Base-by-base conservation (phyloP, 2,113 vertebrate species). In the Gorsachius goisagi region DNA sequence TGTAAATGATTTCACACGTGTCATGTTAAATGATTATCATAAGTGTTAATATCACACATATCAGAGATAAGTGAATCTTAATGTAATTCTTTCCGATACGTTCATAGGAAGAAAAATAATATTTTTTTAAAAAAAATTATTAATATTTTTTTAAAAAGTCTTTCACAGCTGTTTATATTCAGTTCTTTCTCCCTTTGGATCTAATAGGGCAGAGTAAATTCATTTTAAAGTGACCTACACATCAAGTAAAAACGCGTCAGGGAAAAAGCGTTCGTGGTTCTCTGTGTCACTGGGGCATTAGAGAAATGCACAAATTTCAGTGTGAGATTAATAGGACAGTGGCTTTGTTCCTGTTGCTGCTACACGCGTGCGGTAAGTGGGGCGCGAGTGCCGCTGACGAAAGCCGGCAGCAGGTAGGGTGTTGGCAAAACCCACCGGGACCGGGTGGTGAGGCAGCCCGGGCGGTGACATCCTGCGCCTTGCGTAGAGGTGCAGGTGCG, bases 281-380 rank as follows among this genome's bases (percentile, higher is more conserved):
- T 93, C 7, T 30, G 28, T 90, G 41, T 67, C 63, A 56, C 60
- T 15, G 14, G 15, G 63, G 9, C 28, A 13, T 76, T 63, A 68
- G 16, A 64, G 59, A 79, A 91, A 71, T 47, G 28, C 41, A n/a
- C 55, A 12, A 11, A 58, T 85, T 92, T 86, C 66, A 41, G 9
- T 82, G 94, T 82, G n/a, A 79, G 44, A 8, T 77, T 84, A 92
- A 44, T 41, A 63, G 53, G 69, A 72, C 14, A 39, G 69, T 2
- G 1, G 21, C 47, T 82, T 72, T 56, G 33, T 75, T 75, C 56
- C 21, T 76, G 67, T 35, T 32, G n/a, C 71, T 84, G 41, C 47
- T 44, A 4, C 19, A 5, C 1, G 0, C 1, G 0, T 37, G 24
- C 37, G 0, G 0, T 52, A 24, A 79, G 21, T 37, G 53, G 66